These are phyloP conservation scores for Ophioninae sp. DNA, from an alignment of 2,888 invertebrate genomes.

Conservation along the genomic window DNA sequence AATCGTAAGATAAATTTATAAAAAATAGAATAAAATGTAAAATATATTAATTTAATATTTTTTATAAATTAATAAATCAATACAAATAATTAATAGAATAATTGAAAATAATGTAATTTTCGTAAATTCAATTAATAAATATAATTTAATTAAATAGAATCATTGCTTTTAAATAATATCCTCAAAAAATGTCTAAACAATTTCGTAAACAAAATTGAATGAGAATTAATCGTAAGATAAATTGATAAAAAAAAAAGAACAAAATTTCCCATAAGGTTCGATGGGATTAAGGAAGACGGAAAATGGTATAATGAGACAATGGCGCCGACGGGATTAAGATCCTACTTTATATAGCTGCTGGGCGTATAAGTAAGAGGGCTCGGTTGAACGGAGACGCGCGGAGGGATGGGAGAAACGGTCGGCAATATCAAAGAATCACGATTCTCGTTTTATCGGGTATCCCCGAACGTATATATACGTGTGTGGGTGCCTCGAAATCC, in stretches of 20 bases:
- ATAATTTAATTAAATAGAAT: too few species aligned
- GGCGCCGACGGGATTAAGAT: constrained; percentile 22
- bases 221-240: too few species aligned
- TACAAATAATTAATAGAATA: too few species aligned
- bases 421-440: constrained; percentile 55
- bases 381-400: background rate
- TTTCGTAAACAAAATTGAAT: too few species aligned
- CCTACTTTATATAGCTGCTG: constrained; percentile 41
- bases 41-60: too few species aligned
- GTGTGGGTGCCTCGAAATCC: constrained; percentile 62
- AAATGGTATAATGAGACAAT: constrained; percentile 36
- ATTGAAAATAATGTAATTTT: too few species aligned
- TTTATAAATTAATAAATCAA: too few species aligned
- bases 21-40: too few species aligned
- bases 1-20: too few species aligned
- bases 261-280: constrained; percentile 12
- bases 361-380: constrained; percentile 35
- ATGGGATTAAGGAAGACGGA: constrained; percentile 4
- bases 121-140: too few species aligned
- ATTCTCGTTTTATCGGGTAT: constrained; percentile 51
- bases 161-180: too few species aligned
- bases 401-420: background rate
- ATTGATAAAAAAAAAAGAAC: constrained; percentile 9
- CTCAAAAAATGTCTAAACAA: too few species aligned
- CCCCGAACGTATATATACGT: constrained; percentile 5